Conservation (phyloP, 2,113 vertebrate genomes). For the Coryphaenoides rupestris region DNA sequence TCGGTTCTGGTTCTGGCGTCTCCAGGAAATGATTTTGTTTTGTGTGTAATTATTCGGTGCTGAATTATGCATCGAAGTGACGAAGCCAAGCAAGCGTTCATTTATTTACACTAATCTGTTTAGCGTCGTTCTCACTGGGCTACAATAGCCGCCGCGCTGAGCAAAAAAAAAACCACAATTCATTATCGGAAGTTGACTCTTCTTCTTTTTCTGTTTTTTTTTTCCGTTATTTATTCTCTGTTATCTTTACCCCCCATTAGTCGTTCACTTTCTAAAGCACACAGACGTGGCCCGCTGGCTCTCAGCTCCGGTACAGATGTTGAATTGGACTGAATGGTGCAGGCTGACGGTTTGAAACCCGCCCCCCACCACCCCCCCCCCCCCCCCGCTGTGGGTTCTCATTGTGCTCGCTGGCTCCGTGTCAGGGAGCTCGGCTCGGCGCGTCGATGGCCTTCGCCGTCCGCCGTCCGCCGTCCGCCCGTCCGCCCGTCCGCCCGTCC, state of each 20-base stretch:
- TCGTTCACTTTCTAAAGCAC: conserved; percentile 42
- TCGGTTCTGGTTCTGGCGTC: no score
- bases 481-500: no score
- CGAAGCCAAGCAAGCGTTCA: conserved; percentile 56
- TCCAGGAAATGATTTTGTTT: conserved; percentile 41
- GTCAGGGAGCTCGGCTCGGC: no score
- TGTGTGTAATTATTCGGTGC: conserved; percentile 50
- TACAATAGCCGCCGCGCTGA: conserved; percentile 20
- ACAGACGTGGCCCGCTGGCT: conserved; percentile 38
- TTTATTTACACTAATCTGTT: conserved; percentile 62
- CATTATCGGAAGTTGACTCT: no score
- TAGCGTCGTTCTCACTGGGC: conserved; percentile 49
- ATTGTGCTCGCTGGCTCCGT: conserved; percentile 51
- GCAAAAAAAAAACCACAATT: conserved; percentile 51
- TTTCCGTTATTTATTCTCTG: no score
- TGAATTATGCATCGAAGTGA: conserved; percentile 58
- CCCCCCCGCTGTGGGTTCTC: conserved; percentile 38
- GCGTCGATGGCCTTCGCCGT: conserved; percentile 51
- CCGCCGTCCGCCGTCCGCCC: conserved; percentile 66
- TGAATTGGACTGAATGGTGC: conserved; percentile 23
- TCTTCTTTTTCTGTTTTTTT: no score
- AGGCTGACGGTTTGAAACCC: conserved; percentile 22
- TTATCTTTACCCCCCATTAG: conserved; percentile 49
- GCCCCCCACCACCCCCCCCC: conserved; percentile 25
- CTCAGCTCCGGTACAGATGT: conserved; percentile 14